Evolutionary conservation across 2,113 vertebrate genomes (phyloP).

Genomic region (Callithrix jacchus): DNA sequence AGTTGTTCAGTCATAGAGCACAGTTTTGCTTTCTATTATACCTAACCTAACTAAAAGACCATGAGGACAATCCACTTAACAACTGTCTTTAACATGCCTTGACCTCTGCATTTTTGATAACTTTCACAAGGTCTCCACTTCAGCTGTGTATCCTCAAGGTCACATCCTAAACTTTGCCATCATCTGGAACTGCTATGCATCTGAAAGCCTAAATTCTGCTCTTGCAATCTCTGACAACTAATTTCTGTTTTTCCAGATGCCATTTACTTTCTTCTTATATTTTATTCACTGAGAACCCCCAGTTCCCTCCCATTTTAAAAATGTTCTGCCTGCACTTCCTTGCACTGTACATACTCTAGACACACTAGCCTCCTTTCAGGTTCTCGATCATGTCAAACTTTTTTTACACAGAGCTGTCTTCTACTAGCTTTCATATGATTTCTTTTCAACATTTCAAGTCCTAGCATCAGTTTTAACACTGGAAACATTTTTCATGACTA

Average conservation of each 20-base stretch:
- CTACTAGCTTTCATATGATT: background rate
- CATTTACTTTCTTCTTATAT: background rate
- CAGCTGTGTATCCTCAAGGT: background rate
- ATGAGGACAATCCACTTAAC: background rate
- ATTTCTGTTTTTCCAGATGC: background rate
- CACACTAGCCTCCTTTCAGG: background rate
- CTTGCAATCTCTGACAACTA: background rate
- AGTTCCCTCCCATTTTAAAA: background rate
- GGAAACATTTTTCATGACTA: background rate
- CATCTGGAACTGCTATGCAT: background rate
- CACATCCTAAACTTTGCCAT: background rate
- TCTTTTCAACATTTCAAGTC: background rate
- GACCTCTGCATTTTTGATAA: background rate
- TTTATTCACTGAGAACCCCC: background rate
- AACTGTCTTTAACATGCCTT: background rate
- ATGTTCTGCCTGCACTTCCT: background rate
- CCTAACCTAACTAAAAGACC: background rate
- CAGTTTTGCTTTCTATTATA: background rate
- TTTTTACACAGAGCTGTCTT: background rate
- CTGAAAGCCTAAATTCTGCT: background rate
- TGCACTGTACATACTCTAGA: background rate
- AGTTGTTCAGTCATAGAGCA: background rate
- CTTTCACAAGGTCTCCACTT: background rate
- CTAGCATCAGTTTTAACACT: background rate
- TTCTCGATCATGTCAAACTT: background rate